Percentiles rank a stretch among this genome's conserved stretches.
These are phyloP conservation scores for Phorcus lineatus DNA, from an alignment of 2,888 invertebrate genomes.

Conservation along the genomic window DNA sequence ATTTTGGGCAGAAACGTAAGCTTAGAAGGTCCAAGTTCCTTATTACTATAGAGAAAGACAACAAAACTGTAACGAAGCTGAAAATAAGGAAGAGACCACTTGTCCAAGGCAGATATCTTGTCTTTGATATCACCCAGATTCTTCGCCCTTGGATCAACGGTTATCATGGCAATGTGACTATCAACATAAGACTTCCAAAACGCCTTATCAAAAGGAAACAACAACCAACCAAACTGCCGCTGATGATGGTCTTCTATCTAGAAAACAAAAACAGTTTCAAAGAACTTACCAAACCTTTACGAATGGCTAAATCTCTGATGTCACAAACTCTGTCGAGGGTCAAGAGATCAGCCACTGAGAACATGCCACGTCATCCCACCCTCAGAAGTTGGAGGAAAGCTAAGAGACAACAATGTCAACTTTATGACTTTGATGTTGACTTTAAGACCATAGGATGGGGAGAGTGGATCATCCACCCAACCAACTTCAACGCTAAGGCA, in stretches of 20 bases:
- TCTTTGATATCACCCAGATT: constrained; percentile 47
- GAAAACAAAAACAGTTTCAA: constrained; percentile 56
- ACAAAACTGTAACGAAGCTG: constrained; percentile 35
- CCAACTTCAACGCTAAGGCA: constrained; percentile 66
- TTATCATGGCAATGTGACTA: constrained; percentile 52
- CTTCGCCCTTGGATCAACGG: constrained; percentile 50
- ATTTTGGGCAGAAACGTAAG: no score
- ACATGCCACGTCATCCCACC: constrained; percentile 31
- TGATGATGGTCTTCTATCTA: no score
- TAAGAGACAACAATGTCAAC: constrained; percentile 54
- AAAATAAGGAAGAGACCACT: constrained; percentile 33
- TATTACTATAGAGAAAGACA: constrained; percentile 36
- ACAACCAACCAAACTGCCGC: neutral
- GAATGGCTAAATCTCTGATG: no score
- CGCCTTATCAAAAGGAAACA: neutral
- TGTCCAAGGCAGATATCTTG: constrained; percentile 37
- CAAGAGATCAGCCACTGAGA: neutral
- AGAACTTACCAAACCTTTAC: no score
- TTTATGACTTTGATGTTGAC: constrained; percentile 66
- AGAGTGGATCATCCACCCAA: constrained; percentile 72
- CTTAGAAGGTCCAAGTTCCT: constrained; percentile 33
- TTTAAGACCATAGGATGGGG: constrained; percentile 72
- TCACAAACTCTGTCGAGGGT: no score
- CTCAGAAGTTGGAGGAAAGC: constrained; percentile 40
- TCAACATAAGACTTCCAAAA: constrained; percentile 34